These are phyloP conservation scores for Eupeodes luniger DNA, from an alignment of 2,888 invertebrate species.

Conservation along the genomic window DNA sequence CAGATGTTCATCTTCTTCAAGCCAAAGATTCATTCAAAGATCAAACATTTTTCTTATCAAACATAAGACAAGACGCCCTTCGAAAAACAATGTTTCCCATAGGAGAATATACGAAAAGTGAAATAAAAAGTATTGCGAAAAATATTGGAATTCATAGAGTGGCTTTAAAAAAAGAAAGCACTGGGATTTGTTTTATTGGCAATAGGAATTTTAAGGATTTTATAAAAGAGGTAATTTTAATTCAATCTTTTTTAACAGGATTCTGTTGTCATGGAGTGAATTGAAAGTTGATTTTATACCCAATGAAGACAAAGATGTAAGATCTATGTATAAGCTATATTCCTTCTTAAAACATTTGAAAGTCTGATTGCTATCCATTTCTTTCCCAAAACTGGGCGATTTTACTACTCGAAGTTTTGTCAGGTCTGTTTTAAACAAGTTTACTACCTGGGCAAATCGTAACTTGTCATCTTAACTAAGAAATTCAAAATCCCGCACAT, in stretches of 20 bases:
- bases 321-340: too few species aligned
- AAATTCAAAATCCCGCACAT: too few species aligned
- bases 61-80: constrained; percentile 91
- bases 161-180: constrained; percentile 92
- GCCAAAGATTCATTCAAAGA: constrained; percentile 93
- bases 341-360: too few species aligned
- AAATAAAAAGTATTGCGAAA: constrained; percentile 92
- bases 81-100: constrained; percentile 95
- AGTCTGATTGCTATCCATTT: too few species aligned
- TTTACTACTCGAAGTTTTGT: too few species aligned
- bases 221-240: constrained; percentile 90
- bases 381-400: too few species aligned
- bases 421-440: too few species aligned
- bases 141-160: constrained; percentile 88
- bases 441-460: too few species aligned
- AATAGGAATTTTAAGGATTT: constrained; percentile 94
- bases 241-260: not conserved
- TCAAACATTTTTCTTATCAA: constrained; percentile 97
- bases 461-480: too few species aligned
- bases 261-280: too few species aligned
- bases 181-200: constrained; percentile 99
- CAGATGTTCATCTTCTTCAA: constrained; percentile 89
- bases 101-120: constrained; percentile 89
- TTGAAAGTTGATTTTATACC: too few species aligned
- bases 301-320: too few species aligned